Conservation (phyloP, 2,113 vertebrate genomes). For the Capreolus pygargus region DNA sequence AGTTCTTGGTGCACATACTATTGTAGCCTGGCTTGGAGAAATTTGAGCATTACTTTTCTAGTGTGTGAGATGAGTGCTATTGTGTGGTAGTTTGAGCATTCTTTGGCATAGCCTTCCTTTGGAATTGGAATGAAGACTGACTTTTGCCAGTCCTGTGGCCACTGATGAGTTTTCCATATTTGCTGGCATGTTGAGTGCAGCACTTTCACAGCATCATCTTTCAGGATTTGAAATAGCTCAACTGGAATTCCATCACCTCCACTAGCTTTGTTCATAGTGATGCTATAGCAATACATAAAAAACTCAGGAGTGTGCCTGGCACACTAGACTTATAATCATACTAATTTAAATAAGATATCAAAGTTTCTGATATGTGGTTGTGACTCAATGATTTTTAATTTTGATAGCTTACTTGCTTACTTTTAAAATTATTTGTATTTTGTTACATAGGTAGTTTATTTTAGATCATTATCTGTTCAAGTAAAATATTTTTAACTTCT, state of each 20-base stretch:
- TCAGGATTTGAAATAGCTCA: not conserved
- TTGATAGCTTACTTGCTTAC: not conserved
- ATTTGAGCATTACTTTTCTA: not conserved
- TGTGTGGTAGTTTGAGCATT: not conserved
- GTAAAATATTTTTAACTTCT: not conserved
- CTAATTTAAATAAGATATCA: not conserved
- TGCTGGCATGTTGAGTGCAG: not conserved
- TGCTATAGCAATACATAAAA: not conserved
- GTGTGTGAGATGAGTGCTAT: rapidly evolving
- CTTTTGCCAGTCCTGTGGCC: not conserved
- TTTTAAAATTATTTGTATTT: not conserved
- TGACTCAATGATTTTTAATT: not conserved
- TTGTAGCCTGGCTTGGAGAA: not conserved
- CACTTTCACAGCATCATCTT: not conserved
- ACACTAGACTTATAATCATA: not conserved
- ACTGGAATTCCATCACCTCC: not conserved
- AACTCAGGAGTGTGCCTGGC: not conserved
- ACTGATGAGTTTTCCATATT: not conserved
- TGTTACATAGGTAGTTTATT: not conserved
- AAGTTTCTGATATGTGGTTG: not conserved
- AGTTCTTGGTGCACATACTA: not conserved
- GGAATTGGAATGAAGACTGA: not conserved
- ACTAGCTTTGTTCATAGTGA: not conserved
- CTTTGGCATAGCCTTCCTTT: not conserved
- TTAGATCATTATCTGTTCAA: not conserved